A percentile compares a stretch with the other conserved stretches of the same genome.
Conservation (phyloP, 2,888 invertebrate genomes). For the Spisula solida region DNA sequence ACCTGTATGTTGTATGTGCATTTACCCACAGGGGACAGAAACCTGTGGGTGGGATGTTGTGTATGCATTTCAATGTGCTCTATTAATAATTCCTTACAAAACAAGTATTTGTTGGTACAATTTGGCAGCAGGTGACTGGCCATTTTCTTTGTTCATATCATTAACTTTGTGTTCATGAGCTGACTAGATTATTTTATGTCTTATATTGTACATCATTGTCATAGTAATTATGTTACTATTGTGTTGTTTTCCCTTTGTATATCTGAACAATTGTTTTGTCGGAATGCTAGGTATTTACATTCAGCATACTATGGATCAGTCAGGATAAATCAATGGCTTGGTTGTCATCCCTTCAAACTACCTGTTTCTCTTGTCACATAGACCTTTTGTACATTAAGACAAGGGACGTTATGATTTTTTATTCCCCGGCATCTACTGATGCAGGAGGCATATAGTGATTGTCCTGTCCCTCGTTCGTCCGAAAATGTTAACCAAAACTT, state of each 20-base stretch:
- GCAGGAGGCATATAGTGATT: too few species aligned
- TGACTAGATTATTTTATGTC: neutral
- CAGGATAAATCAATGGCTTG: neutral
- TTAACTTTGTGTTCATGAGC: neutral
- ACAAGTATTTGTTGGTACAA: neutral
- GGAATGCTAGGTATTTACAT: neutral
- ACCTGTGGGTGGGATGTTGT: neutral
- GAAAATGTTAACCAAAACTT: too few species aligned
- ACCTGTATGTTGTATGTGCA: neutral
- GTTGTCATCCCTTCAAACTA: neutral
- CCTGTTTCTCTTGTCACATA: too few species aligned
- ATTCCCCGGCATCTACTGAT: too few species aligned
- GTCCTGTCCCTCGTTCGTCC: too few species aligned
- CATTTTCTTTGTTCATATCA: slow-evolving; percentile 1
- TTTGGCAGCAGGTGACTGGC: slow-evolving; percentile 27
- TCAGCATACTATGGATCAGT: neutral
- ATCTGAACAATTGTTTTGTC: neutral
- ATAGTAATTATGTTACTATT: slow-evolving; percentile 1
- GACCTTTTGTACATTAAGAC: too few species aligned
- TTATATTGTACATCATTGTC: neutral
- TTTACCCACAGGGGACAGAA: neutral
- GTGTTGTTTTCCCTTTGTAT: neutral
- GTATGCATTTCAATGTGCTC: neutral
- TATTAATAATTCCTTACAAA: neutral
- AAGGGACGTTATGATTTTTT: too few species aligned